Conservation (phyloP, 2,797 vertebrate species). For the Cryptoprocta ferox region DNA sequence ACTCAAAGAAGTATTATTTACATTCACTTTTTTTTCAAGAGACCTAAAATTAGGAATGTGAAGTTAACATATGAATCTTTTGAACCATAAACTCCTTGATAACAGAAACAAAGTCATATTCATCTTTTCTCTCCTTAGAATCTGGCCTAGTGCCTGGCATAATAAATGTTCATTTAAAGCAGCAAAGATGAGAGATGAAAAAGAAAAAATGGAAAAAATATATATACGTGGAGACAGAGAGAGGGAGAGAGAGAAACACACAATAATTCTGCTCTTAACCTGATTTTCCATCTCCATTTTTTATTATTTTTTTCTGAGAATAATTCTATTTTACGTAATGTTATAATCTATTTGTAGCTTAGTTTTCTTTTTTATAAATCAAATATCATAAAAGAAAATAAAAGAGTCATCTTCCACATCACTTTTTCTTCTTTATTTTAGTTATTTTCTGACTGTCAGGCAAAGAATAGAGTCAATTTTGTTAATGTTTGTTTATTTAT, state of each 20-base stretch:
- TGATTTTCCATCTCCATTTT: not conserved
- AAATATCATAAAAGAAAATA: not conserved
- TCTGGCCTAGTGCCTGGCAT: not conserved
- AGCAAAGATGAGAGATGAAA: not conserved
- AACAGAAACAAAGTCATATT: not conserved
- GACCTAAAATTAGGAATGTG: not conserved
- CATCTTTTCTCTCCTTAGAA: not conserved
- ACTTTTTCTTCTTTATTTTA: conserved; percentile 23
- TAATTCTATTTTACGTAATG: not conserved
- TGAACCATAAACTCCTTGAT: not conserved
- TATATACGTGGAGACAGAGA: not conserved
- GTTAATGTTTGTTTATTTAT: no score
- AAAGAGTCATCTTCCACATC: not conserved
- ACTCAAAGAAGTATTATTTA: not conserved
- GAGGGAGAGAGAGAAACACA: not conserved
- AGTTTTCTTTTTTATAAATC: not conserved
- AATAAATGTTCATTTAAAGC: not conserved
- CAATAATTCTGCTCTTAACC: not conserved
- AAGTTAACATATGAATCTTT: not conserved
- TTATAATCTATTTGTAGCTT: not conserved
- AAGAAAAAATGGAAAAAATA: not conserved
- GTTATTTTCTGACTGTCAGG: not conserved
- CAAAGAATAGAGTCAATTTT: not conserved
- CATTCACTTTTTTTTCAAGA: not conserved
- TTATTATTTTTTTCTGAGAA: conserved; percentile 3